These are phyloP conservation scores for Apotomis capreana DNA, from an alignment of 2,888 invertebrate species.

Conservation along the genomic window DNA sequence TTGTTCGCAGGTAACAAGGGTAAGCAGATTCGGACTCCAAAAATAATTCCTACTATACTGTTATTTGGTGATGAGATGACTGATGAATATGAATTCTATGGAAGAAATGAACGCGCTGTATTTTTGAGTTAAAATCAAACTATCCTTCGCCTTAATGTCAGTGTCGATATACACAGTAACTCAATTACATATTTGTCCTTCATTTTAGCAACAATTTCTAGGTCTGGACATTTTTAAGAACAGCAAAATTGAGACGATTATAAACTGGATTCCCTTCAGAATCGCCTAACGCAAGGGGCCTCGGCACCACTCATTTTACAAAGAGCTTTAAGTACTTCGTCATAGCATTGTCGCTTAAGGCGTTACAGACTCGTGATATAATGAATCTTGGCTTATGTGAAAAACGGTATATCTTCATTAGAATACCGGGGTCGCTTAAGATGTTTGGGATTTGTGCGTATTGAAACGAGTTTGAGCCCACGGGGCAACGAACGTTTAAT, in stretches of 20 bases:
- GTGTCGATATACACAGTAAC: too few relatives aligned
- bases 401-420: neutral
- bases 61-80: too few relatives aligned
- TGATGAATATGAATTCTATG: too few relatives aligned
- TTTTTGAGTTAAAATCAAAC: too few relatives aligned
- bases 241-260: neutral
- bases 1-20: too few relatives aligned
- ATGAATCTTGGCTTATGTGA: neutral
- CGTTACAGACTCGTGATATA: neutral
- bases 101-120: too few relatives aligned
- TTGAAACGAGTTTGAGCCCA: conserved; percentile 21
- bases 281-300: neutral
- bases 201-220: too few relatives aligned
- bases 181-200: too few relatives aligned
- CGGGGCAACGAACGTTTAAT: conserved; percentile 30
- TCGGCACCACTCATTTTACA: neutral
- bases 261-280: neutral
- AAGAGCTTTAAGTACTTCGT: neutral
- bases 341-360: neutral
- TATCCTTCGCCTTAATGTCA: too few relatives aligned
- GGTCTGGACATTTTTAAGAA: neutral
- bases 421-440: neutral
- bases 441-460: neutral
- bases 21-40: too few relatives aligned
- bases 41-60: too few relatives aligned